phyloP scores from a whole-genome alignment of 2,113 vertebrate genomes.

The Microcebus lehilahytsara region DNA sequence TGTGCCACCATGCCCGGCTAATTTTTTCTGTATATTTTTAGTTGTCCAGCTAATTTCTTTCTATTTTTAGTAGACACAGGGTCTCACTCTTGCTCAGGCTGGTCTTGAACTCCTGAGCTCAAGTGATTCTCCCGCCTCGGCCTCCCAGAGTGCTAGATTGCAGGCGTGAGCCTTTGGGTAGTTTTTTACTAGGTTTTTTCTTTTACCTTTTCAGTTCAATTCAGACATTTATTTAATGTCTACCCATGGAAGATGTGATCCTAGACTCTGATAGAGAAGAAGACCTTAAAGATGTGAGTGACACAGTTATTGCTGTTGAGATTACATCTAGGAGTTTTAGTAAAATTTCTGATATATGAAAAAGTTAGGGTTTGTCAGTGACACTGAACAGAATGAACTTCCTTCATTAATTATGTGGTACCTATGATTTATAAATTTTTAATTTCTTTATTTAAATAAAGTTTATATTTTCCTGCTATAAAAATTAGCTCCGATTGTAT shows the following conservation, averaged over 20 bases:
- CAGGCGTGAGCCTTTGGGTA: neutral
- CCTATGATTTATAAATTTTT: neutral
- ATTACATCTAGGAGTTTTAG: neutral
- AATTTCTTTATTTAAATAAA: constrained; percentile 41
- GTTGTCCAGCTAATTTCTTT: no score
- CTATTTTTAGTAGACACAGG: no score
- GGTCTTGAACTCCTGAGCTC: no score
- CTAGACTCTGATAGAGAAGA: neutral
- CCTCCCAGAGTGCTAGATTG: no score
- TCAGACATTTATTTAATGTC: constrained; percentile 1
- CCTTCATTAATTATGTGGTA: neutral
- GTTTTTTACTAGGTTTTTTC: constrained; percentile 32
- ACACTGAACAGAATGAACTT: neutral
- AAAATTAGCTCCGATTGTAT: constrained; percentile 19
- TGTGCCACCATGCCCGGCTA: no score
- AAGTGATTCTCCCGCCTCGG: no score
- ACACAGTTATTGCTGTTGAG: neutral
- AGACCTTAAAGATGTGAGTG: neutral
- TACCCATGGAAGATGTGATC: neutral
- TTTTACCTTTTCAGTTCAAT: neutral
- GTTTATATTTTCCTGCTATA: neutral
- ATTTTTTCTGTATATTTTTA: no score
- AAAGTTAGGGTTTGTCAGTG: neutral
- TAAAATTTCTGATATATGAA: neutral
- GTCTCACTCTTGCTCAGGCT: no score